Evolutionary conservation across 2,888 invertebrate genomes (phyloP), one percentile per base, ranked within the genome.

Genomic region (Coleophora flavipennella): DNA sequence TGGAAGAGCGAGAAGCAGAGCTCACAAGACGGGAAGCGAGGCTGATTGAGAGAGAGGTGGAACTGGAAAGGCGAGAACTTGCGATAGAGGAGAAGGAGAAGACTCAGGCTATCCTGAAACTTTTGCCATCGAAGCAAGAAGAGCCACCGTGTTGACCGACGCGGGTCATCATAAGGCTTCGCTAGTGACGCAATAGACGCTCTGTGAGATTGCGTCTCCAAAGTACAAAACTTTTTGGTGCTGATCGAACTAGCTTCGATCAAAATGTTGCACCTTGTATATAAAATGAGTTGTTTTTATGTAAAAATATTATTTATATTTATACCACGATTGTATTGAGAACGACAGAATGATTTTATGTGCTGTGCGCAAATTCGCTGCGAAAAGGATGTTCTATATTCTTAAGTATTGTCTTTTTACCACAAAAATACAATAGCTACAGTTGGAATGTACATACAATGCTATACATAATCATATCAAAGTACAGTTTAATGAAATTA

Each of bases 381-480:
- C 20, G 20, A 6, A 20, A 20, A 6, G 20, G 20, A 20, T 20
- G 6, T 20, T 20, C 20, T 20, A 6, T 20, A 44, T 43, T 48
- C 40, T 53, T 52, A 49, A 43, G 48, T 39, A 35, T 35, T 27
- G 27, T 32, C 35, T 38, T 38, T 47, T 49, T 51, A 47, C 49
- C 51, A 48, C 45, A 44, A 41, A 44, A 44, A 50, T 42, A 59
- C 60, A 57, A 60, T 55, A 59, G 52, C 55, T 44, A 20, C 20
- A 20, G 20, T 20, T 20, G 3, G 44, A 51, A 54, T 51, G 52
- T 60, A 56, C 54, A 49, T 48, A 55, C 57, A n/a, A 63, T 60
- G 56, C 59, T 76, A 74, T 77, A 80, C 74, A 79, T 76, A 76
- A 70, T 74, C 72, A 73, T 74, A 72, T 74, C 72, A 74, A 81